Evolutionary conservation across 2,113 vertebrate species (phyloP), one percentile per base, ranked within the genome.

Genomic region (Bujurquina vittata): DNA sequence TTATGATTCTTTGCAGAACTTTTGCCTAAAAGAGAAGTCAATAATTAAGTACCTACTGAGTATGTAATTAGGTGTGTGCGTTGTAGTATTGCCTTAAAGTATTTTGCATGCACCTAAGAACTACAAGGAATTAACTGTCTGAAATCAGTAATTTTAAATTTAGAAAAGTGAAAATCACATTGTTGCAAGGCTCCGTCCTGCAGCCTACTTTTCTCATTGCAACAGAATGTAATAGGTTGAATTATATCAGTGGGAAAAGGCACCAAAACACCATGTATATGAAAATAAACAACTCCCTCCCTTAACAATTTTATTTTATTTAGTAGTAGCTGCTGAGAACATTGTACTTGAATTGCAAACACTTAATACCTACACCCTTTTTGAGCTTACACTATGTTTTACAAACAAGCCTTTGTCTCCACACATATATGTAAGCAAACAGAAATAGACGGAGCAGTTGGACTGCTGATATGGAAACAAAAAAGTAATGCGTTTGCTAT

Each of bases 261-360:
- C n/a, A 74, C 49, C 74, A 60, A 60, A 65, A 29, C 46, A 77
- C 75, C 82, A 55, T 86, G 86, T 75, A 75, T 88, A 88, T 87
- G 87, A 87, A 87, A 88, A 88, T 89, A 91, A 83, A 88, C 76
- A 90, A 85, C 75, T 72, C 79, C 86, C 92, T 94, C 94, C 94
- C 94, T 88, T 58, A 94, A 92, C 87, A 90, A 87, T 85, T 92
- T 90, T 90, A 92, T 92, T 94, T 93, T 91, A 94, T 92, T 94
- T 92, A 92, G 93, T 92, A 92, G 87, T 84, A 80, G 87, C n/a
- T 94, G 92, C 94, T 93, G 89, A 91, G 78, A 94, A 94, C 92
- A 93, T 86, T 89, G 92, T 94, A 92, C 87, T 93, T 88, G 91
- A 92, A 94, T 92, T 94, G 90, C 82, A 86, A 92, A 93, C 92